A percentile compares a stretch with the other conserved stretches of the same genome.
These are phyloP conservation scores for Cepaea nemoralis DNA, from an alignment of 1,140 invertebrate genomes.

Conservation along the genomic window DNA sequence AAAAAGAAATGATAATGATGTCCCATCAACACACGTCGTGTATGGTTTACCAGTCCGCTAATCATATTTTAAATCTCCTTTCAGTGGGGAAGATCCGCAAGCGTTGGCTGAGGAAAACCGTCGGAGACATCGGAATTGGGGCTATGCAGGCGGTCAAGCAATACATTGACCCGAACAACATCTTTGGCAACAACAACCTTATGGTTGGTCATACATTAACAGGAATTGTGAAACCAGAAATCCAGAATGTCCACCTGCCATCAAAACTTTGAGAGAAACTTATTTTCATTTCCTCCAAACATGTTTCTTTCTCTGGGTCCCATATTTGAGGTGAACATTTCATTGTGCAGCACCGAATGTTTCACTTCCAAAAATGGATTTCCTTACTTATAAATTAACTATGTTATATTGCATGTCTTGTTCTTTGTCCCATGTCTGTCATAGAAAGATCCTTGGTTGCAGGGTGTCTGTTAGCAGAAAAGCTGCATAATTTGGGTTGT, in stretches of 20 bases:
- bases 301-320: too few relatives aligned
- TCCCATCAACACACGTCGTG: not conserved
- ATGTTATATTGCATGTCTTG: too few relatives aligned
- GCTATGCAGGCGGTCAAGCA: conserved; percentile 86
- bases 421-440: too few relatives aligned
- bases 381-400: too few relatives aligned
- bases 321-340: too few relatives aligned
- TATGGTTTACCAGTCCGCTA: not conserved
- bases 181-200: conserved; percentile 91
- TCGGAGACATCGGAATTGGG: conserved; percentile 82
- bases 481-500: too few relatives aligned
- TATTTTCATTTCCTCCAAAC: too few relatives aligned
- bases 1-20: too few relatives aligned
- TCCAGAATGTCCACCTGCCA: conserved; percentile 19
- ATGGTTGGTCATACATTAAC: conserved; percentile 53
- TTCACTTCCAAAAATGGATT: too few relatives aligned
- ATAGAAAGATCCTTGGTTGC: too few relatives aligned
- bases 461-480: too few relatives aligned
- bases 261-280: conserved; percentile 29
- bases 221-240: not conserved
- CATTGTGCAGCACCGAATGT: too few relatives aligned
- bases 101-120: conserved; percentile 83
- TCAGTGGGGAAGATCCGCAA: conserved; percentile 90
- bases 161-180: conserved; percentile 91
- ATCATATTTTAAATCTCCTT: conserved; percentile 39